Conservation (phyloP, 2,797 vertebrate genomes). For the Vespertilio murinus region DNA sequence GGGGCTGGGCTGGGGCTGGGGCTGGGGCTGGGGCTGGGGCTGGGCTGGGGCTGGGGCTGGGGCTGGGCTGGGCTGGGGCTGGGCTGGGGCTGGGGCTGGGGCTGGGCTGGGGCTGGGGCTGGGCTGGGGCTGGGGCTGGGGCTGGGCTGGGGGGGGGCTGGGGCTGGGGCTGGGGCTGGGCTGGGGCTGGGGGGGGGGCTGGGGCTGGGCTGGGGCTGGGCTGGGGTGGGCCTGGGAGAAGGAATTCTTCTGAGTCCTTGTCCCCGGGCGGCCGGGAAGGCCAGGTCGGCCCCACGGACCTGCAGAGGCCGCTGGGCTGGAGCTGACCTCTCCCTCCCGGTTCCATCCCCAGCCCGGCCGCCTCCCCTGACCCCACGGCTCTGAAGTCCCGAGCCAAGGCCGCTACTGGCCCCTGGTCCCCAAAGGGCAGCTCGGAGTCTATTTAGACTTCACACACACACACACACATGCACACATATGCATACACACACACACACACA, state of each 20-base stretch:
- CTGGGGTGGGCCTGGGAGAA: not conserved
- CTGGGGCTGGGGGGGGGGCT: not conserved
- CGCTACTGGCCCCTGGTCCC: constrained; percentile 46
- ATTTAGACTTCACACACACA: constrained; percentile 14
- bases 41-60: not conserved
- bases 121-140: too few species aligned
- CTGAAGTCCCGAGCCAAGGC: not conserved
- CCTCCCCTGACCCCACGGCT: constrained; percentile 14
- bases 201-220: not conserved
- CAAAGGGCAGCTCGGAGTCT: constrained; percentile 53
- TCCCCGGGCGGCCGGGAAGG: not conserved
- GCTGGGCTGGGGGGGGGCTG: not conserved
- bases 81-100: too few species aligned
- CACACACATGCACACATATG: too few species aligned
- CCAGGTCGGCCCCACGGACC: not conserved
- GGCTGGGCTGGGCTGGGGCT: too few species aligned
- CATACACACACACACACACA: not conserved
- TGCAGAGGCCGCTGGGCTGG: not conserved
- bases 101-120: too few species aligned
- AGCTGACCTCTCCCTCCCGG: constrained; percentile 2
- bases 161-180: not conserved
- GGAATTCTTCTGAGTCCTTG: not conserved
- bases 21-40: not conserved
- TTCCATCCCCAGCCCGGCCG: not conserved
- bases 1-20: too few species aligned